Percentiles rank a stretch among this genome's conserved stretches.
phyloP scores from a whole-genome alignment of 1,140 invertebrate genomes.

The Pseudomyrmex flavicornis region DNA sequence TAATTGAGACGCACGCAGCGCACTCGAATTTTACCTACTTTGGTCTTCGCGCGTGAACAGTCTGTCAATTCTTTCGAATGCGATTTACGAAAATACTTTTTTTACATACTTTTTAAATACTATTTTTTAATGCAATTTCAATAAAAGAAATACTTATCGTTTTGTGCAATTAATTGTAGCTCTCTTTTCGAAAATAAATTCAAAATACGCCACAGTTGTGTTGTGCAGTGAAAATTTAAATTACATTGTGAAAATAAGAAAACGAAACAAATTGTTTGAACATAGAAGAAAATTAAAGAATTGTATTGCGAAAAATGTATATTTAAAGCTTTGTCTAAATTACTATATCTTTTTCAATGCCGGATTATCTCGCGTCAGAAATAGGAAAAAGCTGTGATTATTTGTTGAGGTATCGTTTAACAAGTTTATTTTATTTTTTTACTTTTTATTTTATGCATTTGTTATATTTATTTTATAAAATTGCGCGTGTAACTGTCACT shows the following conservation, averaged over 20 bases:
- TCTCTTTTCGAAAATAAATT: not conserved
- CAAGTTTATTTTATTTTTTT: no score
- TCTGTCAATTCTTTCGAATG: not conserved
- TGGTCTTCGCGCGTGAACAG: not conserved
- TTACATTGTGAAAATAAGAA: not conserved
- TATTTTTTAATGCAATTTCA: not conserved
- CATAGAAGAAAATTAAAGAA: no score
- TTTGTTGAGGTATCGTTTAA: no score
- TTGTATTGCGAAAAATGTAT: no score
- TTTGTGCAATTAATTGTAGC: not conserved
- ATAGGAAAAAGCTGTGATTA: no score
- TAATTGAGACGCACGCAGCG: slow-evolving; percentile 45
- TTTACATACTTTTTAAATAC: no score
- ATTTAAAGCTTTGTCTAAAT: no score
- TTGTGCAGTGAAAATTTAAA: not conserved
- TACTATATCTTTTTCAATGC: no score
- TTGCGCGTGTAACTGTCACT: not conserved
- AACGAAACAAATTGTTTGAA: not conserved
- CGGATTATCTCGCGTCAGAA: no score
- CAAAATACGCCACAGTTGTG: not conserved
- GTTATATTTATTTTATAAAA: no score
- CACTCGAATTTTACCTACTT: slow-evolving; percentile 23
- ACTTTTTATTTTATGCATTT: no score
- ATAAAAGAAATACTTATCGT: not conserved
- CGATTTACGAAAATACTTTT: not conserved